Base-by-base conservation (phyloP, 2,797 vertebrate genomes). In the Fundulus diaphanus region DNA sequence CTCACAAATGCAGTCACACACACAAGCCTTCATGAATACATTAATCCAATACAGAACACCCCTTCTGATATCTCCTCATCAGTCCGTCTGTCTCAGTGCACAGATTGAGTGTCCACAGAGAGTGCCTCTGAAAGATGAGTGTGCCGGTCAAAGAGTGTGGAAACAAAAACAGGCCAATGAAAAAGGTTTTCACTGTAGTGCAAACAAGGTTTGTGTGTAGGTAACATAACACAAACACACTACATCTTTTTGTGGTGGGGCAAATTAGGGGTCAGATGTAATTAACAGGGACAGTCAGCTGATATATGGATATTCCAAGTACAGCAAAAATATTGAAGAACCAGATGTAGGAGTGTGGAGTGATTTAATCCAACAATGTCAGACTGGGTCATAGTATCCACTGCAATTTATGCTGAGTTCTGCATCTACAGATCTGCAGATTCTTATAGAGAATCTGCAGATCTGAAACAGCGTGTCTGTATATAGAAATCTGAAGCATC, bases 311-410 rank as follows among this genome's bases (percentile, higher is more conserved):
- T 73, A 76, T 85, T 85, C 80, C 63, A 72, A 12, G 79, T 79
- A 77, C 70, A 51, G 73, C 79, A 75, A 51, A 7, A 51, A 89
- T 80, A 92, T 87, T 1, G 66, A 80, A 74, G 82, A 49, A 78
- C 89, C 93, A 95, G 92, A 95, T 93, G 92, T 82, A 79, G 76
- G 84, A 12, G 56, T 70, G 61, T 72, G 70, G 67, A 51, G 46
- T 75, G 70, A 67, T 74, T 72, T 59, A 74, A 73, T 83, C 77
- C 71, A 70, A 84, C 75, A 31, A n/a, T 73, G 81, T 82, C 72
- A 73, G 68, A 74, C 12, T 74, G 37, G 79, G 73, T 85, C 68
- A 49, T 37, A 12, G 22, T 68, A 73, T 78, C 48, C 72, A 79
- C n/a, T 37, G 66, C 31, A 35, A 59, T 73, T 71, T 27, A 51